These are phyloP conservation scores for Hirtodrosophila cameraria DNA, from an alignment of 2,888 invertebrate species.

Conservation along the genomic window DNA sequence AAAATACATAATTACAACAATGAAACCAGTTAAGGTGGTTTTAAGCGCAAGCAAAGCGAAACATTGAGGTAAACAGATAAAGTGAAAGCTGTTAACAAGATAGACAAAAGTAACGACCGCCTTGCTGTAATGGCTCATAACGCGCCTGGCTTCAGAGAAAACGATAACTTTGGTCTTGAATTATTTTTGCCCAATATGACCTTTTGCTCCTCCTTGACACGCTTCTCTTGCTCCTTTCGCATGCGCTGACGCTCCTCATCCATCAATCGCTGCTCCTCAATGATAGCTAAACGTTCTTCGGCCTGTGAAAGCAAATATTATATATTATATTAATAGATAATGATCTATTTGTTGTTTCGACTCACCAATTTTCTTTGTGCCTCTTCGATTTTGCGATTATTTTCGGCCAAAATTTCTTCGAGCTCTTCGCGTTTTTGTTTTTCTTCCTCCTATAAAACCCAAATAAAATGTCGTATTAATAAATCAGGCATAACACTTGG, in stretches of 20 bases:
- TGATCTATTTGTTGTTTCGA: not conserved
- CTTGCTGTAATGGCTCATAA: conserved; percentile 85
- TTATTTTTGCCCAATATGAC: conserved; percentile 98
- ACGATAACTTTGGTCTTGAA: conserved; percentile 97
- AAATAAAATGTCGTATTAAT: conserved; percentile 70
- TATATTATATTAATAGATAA: not conserved
- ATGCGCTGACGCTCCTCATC: conserved; percentile 97
- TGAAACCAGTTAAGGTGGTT: conserved; percentile 39
- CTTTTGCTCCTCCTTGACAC: conserved; percentile 97
- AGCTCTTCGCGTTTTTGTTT: conserved; percentile 97
- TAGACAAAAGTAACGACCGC: conserved; percentile 15
- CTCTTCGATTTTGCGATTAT: conserved; percentile 98
- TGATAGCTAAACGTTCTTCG: conserved; percentile 97
- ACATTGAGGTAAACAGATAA: conserved; percentile 48
- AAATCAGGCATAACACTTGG: conserved; percentile 20
- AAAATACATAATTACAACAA: conserved; percentile 62
- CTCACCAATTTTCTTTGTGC: conserved; percentile 97
- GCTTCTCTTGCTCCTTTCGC: conserved; percentile 96
- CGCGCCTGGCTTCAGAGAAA: conserved; percentile 91
- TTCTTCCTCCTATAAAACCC: conserved; percentile 96
- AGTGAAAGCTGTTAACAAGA: conserved; percentile 62
- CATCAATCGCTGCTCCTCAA: conserved; percentile 98
- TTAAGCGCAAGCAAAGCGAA: conserved; percentile 48
- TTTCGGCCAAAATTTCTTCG: conserved; percentile 98
- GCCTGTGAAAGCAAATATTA: conserved; percentile 87